phyloP scores from a whole-genome alignment of 2,888 invertebrate genomes.

The Brachycybe producta region DNA sequence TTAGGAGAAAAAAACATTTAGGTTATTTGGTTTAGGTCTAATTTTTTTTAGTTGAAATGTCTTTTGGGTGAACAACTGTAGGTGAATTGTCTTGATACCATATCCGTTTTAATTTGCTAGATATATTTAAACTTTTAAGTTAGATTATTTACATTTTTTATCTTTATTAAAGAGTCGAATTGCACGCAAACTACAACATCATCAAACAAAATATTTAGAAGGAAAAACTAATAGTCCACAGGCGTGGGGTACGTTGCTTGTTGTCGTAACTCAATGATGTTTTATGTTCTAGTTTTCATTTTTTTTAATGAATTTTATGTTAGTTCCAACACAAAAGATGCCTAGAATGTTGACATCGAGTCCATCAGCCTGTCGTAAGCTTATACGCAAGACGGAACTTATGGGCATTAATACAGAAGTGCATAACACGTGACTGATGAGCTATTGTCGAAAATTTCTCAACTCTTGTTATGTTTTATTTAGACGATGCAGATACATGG shows the following conservation, averaged over 20 bases:
- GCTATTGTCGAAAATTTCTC: constrained; percentile 7
- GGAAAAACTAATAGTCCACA: constrained; percentile 31
- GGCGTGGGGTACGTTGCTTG: constrained; percentile 64
- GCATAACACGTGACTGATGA: background rate
- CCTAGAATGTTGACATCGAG: constrained; percentile 78
- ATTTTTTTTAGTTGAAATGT: too few relatives aligned
- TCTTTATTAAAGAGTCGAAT: constrained; percentile 29
- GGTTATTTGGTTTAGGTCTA: too few relatives aligned
- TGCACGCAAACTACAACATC: constrained; percentile 44
- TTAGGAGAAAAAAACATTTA: too few relatives aligned
- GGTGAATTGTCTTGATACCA: too few relatives aligned
- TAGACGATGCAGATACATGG: constrained; percentile 66
- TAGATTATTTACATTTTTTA: too few relatives aligned
- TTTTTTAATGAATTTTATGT: too few relatives aligned
- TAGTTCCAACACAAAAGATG: constrained; percentile 90
- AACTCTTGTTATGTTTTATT: constrained; percentile 10
- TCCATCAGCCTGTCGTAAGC: constrained; percentile 53
- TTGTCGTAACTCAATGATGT: constrained; percentile 2
- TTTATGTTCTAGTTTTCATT: constrained; percentile 24
- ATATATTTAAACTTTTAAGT: too few relatives aligned
- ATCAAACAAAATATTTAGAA: constrained; percentile 60
- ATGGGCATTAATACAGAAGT: constrained; percentile 70
- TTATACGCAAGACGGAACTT: constrained; percentile 71
- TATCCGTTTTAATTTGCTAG: too few relatives aligned
- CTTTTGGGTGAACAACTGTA: too few relatives aligned